Evolutionary conservation across 2,113 vertebrate species (phyloP).

Genomic region (Cisticola juncidis): DNA sequence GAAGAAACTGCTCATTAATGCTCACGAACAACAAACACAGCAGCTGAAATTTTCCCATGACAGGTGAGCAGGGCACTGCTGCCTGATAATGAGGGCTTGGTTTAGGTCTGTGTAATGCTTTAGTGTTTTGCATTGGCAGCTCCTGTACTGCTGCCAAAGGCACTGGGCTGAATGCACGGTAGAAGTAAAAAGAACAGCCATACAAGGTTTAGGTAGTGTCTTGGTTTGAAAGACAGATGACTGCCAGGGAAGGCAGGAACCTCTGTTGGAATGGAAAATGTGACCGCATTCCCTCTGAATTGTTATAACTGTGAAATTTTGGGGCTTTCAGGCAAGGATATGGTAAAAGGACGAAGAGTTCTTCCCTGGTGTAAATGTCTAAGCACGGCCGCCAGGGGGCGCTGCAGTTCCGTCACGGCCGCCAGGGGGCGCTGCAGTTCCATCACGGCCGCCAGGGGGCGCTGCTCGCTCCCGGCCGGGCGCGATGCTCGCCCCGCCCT

Average conservation of each 20-base stretch:
- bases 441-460: not conserved
- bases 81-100: not conserved
- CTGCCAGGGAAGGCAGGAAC: rapidly evolving
- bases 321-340: rapidly evolving
- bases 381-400: too few species aligned
- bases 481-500: not conserved
- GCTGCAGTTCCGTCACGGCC: too few species aligned
- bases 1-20: constrained; percentile 84
- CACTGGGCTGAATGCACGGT: not conserved
- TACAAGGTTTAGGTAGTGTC: not conserved
- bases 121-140: not conserved
- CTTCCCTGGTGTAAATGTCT: not conserved
- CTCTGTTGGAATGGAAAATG: not conserved
- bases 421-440: not conserved
- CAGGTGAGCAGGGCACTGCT: constrained; percentile 75
- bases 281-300: not conserved
- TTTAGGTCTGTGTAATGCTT: not conserved
- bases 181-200: not conserved
- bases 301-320: rapidly evolving
- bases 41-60: constrained; percentile 95
- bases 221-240: not conserved
- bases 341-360: not conserved
- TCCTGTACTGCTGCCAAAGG: not conserved
- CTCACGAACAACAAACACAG: constrained; percentile 92
- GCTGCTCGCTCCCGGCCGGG: not conserved